Evolutionary conservation across 2,888 invertebrate genomes (phyloP).

Genomic region (Mythimna ferrago): DNA sequence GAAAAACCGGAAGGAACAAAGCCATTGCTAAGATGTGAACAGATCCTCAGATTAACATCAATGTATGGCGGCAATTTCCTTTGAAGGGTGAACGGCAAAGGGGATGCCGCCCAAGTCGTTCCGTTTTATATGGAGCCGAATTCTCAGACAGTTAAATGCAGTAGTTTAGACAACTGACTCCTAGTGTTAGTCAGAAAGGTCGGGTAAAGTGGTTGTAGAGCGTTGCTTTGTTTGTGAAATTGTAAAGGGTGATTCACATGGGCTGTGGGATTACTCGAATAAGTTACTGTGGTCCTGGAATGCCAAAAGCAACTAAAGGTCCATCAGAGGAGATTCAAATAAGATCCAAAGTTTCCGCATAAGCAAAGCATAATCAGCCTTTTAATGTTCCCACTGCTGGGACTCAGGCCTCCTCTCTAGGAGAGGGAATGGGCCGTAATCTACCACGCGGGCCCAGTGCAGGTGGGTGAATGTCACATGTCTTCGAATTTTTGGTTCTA

Average conservation of each 20-base stretch:
- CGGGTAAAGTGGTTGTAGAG: conserved; percentile 8
- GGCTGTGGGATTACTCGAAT: too few relatives aligned
- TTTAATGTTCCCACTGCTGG: too few relatives aligned
- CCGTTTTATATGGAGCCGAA: conserved; percentile 74
- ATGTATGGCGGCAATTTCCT: conserved; percentile 88
- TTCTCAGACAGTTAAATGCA: conserved; percentile 37
- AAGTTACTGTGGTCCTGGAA: too few relatives aligned
- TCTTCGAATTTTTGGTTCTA: too few relatives aligned
- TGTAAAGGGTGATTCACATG: background rate
- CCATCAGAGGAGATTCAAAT: too few relatives aligned
- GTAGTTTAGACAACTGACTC: conserved; percentile 37
- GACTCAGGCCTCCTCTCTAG: too few relatives aligned
- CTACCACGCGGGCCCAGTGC: too few relatives aligned
- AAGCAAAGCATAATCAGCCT: too few relatives aligned
- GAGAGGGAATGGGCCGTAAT: too few relatives aligned
- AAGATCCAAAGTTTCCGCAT: too few relatives aligned
- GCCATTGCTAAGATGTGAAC: conserved; percentile 81
- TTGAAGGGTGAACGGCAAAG: conserved; percentile 82
- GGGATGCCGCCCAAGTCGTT: conserved; percentile 75
- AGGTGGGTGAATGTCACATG: too few relatives aligned
- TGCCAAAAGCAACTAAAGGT: too few relatives aligned
- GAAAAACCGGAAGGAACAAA: conserved; percentile 69
- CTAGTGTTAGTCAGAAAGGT: conserved; percentile 8
- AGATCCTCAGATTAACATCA: conserved; percentile 85
- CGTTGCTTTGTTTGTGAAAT: conserved; percentile 1